These are phyloP conservation scores for Alosa sapidissima DNA, from an alignment of 2,797 vertebrate genomes.

Conservation along the genomic window DNA sequence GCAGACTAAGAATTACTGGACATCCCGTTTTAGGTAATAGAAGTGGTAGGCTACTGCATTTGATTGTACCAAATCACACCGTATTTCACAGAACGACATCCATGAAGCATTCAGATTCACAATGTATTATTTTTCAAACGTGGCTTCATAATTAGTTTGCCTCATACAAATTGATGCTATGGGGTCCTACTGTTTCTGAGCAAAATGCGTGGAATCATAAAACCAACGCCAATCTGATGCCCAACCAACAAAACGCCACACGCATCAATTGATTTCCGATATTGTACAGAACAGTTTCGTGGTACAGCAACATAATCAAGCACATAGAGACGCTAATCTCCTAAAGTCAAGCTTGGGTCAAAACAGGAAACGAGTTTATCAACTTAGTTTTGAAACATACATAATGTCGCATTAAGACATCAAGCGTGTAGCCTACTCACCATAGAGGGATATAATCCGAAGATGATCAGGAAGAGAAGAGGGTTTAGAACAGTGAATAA, in stretches of 20 bases:
- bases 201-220: background rate
- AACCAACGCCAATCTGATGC: background rate
- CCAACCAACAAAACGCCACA: background rate
- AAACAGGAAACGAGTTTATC: background rate
- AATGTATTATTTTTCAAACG: background rate
- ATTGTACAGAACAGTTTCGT: background rate
- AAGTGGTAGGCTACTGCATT: background rate
- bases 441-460: constrained; percentile 87
- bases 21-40: background rate
- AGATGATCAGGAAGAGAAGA: constrained; percentile 81
- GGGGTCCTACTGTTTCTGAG: background rate
- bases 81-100: background rate
- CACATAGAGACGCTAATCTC: background rate
- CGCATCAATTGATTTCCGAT: background rate
- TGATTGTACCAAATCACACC: background rate
- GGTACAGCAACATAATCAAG: background rate
- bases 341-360: background rate
- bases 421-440: constrained; percentile 70
- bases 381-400: background rate
- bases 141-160: background rate
- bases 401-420: background rate
- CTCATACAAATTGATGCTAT: background rate
- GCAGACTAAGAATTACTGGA: background rate
- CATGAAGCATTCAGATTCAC: background rate
- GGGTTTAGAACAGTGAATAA: constrained; percentile 78